Base-by-base conservation (phyloP, 2,888 invertebrate species). In the Ochropleura leucogaster region DNA sequence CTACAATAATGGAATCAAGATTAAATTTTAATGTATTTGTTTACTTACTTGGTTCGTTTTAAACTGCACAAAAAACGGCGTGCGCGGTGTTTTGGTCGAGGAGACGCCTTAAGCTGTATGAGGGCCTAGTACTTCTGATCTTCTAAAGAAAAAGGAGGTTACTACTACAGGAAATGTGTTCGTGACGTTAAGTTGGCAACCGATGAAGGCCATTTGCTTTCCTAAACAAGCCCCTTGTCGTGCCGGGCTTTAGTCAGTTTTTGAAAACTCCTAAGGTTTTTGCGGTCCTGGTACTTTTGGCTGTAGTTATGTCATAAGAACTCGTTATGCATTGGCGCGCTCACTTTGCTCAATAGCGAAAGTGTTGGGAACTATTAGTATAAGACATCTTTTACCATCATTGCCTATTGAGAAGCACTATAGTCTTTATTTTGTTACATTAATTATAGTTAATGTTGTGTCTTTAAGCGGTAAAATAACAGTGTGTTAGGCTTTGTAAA, bases 311-410 rank as follows among this genome's bases (percentile, higher is more conserved):
- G 16, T 55, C n/a, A 51, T 42, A 14, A 14, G 2, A 12, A 12
- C 7, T 65, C 5, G 14, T 30, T 18, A 16, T 9, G 18, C n/a
- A 66, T 16, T 5, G 40, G 18, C 60, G 40, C 40, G 4, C 6
- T 20, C 16, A 16, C 10, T 9, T 18, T 7, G 59, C 51, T 18
- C 49, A 8, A 9, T n/a, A 8, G 51, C 51, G 8, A 51, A 51
- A 74, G 65, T 69, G 68, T 74, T 79, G 51, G 40, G 10, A 42
- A 70, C 49, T 59, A 62, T 72, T n/a, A 5, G 44, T n/a, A 0
- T 42, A 40, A 20, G 0, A 12, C 5, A 1, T 6, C 5, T 20
- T 55, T 55, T 30, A 20, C 55, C 55, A 55, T 10, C 53, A n/a
- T 53, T 53, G 53, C 10, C 4, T 20, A 20, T 55, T 20, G 20